Evolutionary conservation across 2,113 vertebrate species (phyloP).

Genomic region (Rhinopomastus cyanomelas): DNA sequence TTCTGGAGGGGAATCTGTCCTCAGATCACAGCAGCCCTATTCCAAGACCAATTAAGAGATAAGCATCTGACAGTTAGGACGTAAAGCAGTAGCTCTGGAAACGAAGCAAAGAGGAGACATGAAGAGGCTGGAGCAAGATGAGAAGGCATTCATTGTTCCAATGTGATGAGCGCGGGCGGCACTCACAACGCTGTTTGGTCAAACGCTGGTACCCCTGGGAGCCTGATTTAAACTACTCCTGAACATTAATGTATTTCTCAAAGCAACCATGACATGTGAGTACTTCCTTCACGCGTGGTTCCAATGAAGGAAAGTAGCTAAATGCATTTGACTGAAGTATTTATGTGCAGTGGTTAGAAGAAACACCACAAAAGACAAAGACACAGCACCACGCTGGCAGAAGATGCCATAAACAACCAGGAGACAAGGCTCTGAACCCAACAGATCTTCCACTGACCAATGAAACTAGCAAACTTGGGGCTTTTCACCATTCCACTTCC

Average conservation of each 20-base stretch:
- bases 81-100: background rate
- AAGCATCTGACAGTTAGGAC: background rate
- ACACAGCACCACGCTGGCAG: background rate
- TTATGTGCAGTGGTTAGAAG: too few species aligned
- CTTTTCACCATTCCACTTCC: background rate
- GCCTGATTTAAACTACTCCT: background rate
- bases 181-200: background rate
- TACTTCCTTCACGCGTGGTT: background rate
- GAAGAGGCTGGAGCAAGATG: background rate
- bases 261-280: background rate
- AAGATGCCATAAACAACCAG: background rate
- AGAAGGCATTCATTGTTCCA: background rate
- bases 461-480: background rate
- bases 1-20: background rate
- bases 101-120: background rate
- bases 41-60: background rate
- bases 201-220: background rate
- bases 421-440: background rate
- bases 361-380: background rate
- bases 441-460: background rate
- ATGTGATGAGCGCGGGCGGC: background rate
- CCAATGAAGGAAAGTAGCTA: background rate
- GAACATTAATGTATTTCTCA: background rate
- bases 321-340: background rate
- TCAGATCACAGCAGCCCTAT: background rate